Conservation (phyloP, 2,888 invertebrate genomes). For the Heteromyza rotundicornis region DNA sequence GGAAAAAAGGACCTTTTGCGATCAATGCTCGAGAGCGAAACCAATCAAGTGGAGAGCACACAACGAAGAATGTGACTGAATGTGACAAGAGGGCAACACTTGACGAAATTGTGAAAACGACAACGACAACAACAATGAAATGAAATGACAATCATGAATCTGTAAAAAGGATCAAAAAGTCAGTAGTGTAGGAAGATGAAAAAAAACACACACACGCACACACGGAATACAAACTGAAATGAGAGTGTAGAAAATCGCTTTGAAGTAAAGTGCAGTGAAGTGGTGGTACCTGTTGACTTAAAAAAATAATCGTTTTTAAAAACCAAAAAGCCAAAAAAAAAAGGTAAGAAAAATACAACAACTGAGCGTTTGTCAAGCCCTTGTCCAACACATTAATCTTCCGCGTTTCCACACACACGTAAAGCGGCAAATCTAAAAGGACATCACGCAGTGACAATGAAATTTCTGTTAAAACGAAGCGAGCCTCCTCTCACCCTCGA, state of each 20-base stretch:
- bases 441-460: slow-evolving; percentile 6
- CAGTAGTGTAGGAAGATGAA: too few species aligned
- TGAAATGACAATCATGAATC: not conserved
- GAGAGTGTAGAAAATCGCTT: not conserved
- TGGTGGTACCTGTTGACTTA: slow-evolving; percentile 8
- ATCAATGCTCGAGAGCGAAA: not conserved
- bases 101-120: slow-evolving; percentile 6
- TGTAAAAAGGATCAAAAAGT: not conserved
- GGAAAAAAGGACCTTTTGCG: not conserved
- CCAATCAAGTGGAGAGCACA: not conserved
- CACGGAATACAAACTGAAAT: not conserved
- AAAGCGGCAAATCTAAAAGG: slow-evolving; percentile 3
- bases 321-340: not conserved
- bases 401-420: not conserved
- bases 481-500: not conserved
- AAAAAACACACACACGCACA: too few species aligned
- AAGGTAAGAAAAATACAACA: not conserved
- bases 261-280: not conserved
- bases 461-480: not conserved
- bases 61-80: slow-evolving; percentile 18
- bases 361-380: not conserved
- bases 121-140: too few species aligned
- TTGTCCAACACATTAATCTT: slow-evolving; percentile 13
- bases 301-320: not conserved
- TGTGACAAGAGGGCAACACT: slow-evolving; percentile 28